Evolutionary conservation across 2,113 vertebrate genomes (phyloP).

Genomic region (Setophaga coronata): DNA sequence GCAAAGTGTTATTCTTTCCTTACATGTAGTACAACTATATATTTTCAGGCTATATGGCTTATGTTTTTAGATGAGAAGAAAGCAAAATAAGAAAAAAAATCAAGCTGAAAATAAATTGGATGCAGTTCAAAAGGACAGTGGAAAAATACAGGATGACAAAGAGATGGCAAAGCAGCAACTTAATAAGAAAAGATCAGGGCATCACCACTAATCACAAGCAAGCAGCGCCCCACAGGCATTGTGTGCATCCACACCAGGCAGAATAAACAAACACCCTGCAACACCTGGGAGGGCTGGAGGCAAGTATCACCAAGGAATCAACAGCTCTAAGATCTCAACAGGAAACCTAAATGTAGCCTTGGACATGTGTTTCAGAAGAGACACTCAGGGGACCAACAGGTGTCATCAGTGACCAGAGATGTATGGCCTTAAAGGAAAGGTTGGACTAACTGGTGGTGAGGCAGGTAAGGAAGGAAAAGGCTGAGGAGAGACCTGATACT

Average conservation of each 20-base stretch:
- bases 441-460: neutral
- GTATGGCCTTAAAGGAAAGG: neutral
- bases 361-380: neutral
- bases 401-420: neutral
- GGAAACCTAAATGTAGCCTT: neutral
- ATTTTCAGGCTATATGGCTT: constrained; percentile 15
- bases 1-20: neutral
- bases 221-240: accelerated
- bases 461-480: neutral
- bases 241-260: neutral
- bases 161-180: neutral
- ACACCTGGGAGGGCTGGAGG: neutral
- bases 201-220: neutral
- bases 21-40: neutral
- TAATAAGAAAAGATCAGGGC: neutral
- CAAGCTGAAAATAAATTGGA: constrained; percentile 1
- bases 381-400: neutral
- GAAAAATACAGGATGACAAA: constrained; percentile 16
- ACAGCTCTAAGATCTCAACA: neutral
- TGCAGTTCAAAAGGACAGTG: neutral
- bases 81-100: neutral
- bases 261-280: neutral
- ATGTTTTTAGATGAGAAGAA: constrained; percentile 13
- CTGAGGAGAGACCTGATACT: neutral
- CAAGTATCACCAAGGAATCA: neutral